A percentile compares a stretch with the other conserved stretches of the same genome.
These are phyloP conservation scores for Ptilorrhoa leucosticta DNA, from an alignment of 2,113 vertebrate genomes.

Conservation along the genomic window DNA sequence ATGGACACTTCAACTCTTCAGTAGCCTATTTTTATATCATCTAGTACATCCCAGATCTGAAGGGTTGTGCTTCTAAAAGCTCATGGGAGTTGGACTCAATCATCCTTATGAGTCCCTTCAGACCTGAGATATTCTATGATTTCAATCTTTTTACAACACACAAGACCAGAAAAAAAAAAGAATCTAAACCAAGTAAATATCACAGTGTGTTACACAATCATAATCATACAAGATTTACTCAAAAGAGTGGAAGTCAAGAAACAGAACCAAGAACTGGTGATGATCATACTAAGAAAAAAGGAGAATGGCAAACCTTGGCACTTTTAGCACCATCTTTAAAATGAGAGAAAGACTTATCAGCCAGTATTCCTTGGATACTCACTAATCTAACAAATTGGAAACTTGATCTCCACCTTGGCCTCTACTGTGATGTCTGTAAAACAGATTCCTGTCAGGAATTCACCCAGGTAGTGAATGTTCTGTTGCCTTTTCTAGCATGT, in stretches of 20 bases:
- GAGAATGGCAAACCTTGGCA: slow-evolving; percentile 28
- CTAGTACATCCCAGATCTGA: not conserved
- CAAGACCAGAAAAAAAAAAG: not conserved
- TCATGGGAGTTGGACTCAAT: not conserved
- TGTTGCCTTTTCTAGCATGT: not conserved
- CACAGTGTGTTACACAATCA: accelerated
- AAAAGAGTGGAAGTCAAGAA: not conserved
- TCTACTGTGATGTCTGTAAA: not conserved
- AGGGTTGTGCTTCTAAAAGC: not conserved
- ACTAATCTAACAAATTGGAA: slow-evolving; percentile 42
- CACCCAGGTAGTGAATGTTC: not conserved
- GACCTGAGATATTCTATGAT: not conserved
- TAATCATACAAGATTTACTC: not conserved
- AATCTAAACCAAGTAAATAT: not conserved
- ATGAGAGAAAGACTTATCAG: slow-evolving; percentile 33
- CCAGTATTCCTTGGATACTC: not conserved
- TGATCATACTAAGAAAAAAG: slow-evolving; percentile 19
- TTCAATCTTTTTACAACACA: not conserved
- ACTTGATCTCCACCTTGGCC: slow-evolving; percentile 20
- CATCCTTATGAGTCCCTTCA: not conserved
- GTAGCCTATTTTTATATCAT: not conserved
- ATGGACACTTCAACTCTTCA: not conserved
- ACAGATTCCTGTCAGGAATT: not conserved
- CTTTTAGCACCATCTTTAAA: slow-evolving; percentile 43
- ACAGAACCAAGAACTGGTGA: not conserved